Evolutionary conservation across 2,888 invertebrate species (phyloP).

Genomic region (Chrysodeixis includens): DNA sequence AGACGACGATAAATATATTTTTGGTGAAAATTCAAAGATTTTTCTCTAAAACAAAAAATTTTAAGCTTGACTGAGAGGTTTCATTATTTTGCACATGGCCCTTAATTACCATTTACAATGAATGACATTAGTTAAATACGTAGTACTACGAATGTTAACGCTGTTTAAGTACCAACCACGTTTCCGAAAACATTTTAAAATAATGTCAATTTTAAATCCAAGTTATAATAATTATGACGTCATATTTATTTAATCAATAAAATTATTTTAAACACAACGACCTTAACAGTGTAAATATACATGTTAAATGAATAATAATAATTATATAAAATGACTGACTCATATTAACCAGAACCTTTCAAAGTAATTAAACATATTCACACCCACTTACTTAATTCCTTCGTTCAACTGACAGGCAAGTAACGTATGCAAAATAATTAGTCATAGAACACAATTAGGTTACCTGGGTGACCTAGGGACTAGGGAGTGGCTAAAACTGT

Average conservation of each 20-base stretch:
- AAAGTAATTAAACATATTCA: not conserved
- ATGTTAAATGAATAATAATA: too few species aligned
- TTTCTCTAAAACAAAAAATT: constrained; percentile 14
- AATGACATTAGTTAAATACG: not conserved
- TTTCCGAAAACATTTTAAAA: too few species aligned
- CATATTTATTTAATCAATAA: too few species aligned
- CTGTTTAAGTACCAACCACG: too few species aligned
- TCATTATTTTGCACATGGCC: not conserved
- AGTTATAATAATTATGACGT: too few species aligned
- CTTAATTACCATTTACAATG: not conserved
- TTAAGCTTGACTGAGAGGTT: not conserved
- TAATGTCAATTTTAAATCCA: too few species aligned
- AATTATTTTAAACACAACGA: too few species aligned
- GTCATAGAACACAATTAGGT: not conserved
- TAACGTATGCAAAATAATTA: not conserved
- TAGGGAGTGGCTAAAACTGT: not conserved
- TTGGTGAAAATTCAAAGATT: constrained; percentile 27
- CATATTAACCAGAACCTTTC: not conserved
- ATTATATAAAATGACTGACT: not conserved
- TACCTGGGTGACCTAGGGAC: not conserved
- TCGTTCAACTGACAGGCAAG: not conserved
- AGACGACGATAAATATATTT: constrained; percentile 57
- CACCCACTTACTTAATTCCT: not conserved
- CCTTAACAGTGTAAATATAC: too few species aligned
- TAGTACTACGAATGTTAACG: too few species aligned